These are phyloP conservation scores for Venustaconcha ellipsiformis DNA, from an alignment of 1,140 invertebrate genomes.

Conservation along the genomic window DNA sequence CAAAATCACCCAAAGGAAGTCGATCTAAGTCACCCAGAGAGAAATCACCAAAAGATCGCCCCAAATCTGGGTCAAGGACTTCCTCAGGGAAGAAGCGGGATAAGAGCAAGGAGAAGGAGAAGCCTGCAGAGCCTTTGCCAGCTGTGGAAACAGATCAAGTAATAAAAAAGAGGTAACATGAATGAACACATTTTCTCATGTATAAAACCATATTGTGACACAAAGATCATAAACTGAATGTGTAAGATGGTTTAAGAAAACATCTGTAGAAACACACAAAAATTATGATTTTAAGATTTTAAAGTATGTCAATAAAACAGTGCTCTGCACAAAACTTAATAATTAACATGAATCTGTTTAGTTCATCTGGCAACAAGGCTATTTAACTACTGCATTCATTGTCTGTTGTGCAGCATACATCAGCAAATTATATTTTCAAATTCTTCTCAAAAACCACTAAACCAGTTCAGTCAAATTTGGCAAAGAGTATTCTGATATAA, in stretches of 20 bases:
- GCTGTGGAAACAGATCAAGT: slow-evolving; percentile 15
- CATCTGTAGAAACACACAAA: no score
- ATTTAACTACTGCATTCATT: no score
- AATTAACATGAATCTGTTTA: no score
- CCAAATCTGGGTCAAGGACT: slow-evolving; percentile 49
- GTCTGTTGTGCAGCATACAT: no score
- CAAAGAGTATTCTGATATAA: no score
- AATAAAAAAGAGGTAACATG: slow-evolving; percentile 18
- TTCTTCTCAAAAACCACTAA: no score
- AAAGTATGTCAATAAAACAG: no score
- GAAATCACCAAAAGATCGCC: slow-evolving; percentile 56
- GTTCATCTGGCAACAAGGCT: no score
- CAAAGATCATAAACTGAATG: neutral
- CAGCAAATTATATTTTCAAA: no score
- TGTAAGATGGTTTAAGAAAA: neutral
- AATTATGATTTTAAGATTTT: neutral
- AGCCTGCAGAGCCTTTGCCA: slow-evolving; percentile 25
- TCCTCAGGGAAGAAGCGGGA: slow-evolving; percentile 58
- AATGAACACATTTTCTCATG: neutral
- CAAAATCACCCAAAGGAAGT: slow-evolving; percentile 28
- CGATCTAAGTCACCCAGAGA: slow-evolving; percentile 42
- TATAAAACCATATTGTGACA: neutral
- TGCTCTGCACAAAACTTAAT: no score
- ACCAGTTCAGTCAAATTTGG: no score
- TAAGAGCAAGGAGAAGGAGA: slow-evolving; percentile 54